Conservation (phyloP, 2,113 vertebrate genomes). For the Otus sunia region DNA sequence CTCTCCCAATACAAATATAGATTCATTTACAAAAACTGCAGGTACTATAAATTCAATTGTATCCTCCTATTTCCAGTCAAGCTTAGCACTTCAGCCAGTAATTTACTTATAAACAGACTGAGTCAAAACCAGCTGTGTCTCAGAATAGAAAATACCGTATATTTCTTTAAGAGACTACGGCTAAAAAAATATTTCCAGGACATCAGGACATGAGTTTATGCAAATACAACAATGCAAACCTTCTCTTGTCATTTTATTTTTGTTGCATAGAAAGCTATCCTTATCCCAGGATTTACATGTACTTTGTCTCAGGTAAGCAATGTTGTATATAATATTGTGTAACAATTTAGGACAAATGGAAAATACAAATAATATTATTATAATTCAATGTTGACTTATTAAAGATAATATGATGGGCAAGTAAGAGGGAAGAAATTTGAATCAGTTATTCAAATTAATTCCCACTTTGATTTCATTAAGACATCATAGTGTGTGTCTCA, state of each 20-base stretch:
- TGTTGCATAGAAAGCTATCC: neutral
- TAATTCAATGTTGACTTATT: neutral
- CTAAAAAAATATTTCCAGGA: neutral
- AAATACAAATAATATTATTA: neutral
- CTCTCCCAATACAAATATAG: neutral
- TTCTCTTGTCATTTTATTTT: neutral
- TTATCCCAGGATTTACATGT: neutral
- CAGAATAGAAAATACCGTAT: neutral
- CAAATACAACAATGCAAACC: neutral
- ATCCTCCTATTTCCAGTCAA: neutral
- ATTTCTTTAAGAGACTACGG: neutral
- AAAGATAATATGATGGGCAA: neutral
- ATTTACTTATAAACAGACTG: constrained; percentile 29
- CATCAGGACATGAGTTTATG: neutral
- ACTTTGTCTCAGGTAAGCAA: neutral
- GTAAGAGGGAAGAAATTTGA: neutral
- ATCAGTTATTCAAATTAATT: neutral
- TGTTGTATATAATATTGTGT: neutral
- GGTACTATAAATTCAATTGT: neutral
- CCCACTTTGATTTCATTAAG: neutral
- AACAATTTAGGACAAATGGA: neutral
- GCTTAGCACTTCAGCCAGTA: constrained; percentile 19
- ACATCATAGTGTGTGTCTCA: neutral
- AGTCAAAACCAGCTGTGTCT: constrained; percentile 11
- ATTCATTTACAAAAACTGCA: neutral